Evolutionary conservation across 2,113 vertebrate species (phyloP).

Genomic region (Suncus etruscus): DNA sequence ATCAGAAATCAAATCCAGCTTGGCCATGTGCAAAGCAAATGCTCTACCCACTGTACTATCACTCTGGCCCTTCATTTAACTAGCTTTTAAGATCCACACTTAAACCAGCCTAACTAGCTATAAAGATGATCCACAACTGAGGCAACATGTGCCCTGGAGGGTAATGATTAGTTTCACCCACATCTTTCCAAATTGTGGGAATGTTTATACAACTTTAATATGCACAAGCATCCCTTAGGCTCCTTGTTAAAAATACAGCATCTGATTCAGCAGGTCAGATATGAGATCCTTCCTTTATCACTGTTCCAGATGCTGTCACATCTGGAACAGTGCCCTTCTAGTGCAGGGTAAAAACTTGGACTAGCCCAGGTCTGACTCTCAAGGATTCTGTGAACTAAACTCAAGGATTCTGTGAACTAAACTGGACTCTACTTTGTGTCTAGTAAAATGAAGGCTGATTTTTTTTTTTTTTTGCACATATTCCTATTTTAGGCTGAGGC

Average conservation of each 20-base stretch:
- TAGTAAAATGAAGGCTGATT: not conserved
- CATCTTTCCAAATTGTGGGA: not conserved
- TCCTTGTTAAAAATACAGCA: slow-evolving; percentile 15
- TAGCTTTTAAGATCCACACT: slow-evolving; percentile 53
- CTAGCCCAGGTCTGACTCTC: not conserved
- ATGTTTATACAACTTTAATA: not conserved
- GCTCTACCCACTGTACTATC: too few relatives aligned
- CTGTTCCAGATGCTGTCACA: not conserved
- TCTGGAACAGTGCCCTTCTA: not conserved
- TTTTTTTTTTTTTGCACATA: not conserved
- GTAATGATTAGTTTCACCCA: not conserved
- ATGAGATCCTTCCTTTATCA: not conserved
- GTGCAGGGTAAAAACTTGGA: not conserved
- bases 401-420: not conserved
- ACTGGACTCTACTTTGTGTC: not conserved
- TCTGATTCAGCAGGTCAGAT: not conserved
- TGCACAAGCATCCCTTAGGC: not conserved
- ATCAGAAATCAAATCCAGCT: too few relatives aligned
- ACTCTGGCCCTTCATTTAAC: not conserved
- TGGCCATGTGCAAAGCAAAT: too few relatives aligned
- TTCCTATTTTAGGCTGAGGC: slow-evolving; percentile 39
- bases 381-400: not conserved
- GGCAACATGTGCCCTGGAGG: not conserved
- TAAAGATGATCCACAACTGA: slow-evolving; percentile 3
- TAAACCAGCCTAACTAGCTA: slow-evolving; percentile 27